Evolutionary conservation across 2,113 vertebrate genomes (phyloP).

Genomic region (Poecilia latipinna): DNA sequence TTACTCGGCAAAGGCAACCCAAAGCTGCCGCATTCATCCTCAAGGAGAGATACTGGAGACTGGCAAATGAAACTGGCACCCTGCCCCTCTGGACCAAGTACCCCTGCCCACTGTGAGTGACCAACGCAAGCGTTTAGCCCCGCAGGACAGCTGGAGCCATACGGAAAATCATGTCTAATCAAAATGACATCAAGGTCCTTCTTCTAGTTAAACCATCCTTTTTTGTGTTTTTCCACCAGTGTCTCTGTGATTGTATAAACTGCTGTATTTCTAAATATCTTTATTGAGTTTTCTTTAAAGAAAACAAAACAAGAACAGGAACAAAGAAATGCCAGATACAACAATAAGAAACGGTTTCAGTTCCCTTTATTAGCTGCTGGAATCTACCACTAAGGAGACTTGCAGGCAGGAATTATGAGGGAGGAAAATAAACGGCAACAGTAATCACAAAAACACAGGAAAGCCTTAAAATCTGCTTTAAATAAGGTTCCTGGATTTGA

Average conservation of each 20-base stretch:
- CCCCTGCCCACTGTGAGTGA: slow-evolving; percentile 66
- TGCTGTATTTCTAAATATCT: no score
- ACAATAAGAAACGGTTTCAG: no score
- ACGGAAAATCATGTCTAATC: background rate
- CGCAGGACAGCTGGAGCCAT: background rate
- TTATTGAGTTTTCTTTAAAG: no score
- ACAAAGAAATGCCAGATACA: no score
- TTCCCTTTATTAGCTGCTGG: background rate
- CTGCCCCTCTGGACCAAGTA: slow-evolving; percentile 76
- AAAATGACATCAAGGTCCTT: background rate
- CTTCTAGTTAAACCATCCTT: background rate
- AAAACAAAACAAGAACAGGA: no score
- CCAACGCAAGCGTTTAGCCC: background rate
- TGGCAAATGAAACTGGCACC: slow-evolving; percentile 87
- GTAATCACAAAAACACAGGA: background rate
- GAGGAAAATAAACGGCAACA: background rate
- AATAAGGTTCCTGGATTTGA: background rate
- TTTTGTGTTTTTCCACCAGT: no score
- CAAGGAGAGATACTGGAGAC: slow-evolving; percentile 91
- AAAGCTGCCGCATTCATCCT: slow-evolving; percentile 90
- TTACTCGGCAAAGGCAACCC: slow-evolving; percentile 92
- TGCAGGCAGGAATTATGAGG: background rate
- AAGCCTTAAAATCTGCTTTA: background rate
- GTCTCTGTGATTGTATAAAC: no score
- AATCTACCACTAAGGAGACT: background rate